Evolutionary conservation across 1,140 invertebrate species (phyloP).

Genomic region (Drosophila nikananu): DNA sequence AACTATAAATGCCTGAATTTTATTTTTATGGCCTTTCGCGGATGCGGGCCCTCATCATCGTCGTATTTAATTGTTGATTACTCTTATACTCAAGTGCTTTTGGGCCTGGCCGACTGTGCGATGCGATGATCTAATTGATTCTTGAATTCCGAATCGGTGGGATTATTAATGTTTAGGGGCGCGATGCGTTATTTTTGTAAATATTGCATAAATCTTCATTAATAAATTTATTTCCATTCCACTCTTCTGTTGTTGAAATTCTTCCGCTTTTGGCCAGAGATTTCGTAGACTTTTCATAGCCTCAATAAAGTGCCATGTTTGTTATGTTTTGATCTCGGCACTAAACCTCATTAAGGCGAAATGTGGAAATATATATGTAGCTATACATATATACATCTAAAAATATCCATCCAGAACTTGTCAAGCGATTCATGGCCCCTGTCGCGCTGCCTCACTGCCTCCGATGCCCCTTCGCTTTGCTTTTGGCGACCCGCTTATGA

Average conservation of each 20-base stretch:
- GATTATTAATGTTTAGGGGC: slow-evolving; percentile 39
- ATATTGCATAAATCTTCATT: slow-evolving; percentile 56
- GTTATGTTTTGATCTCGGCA: slow-evolving; percentile 65
- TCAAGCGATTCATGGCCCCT: slow-evolving; percentile 35
- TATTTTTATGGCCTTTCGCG: slow-evolving; percentile 46
- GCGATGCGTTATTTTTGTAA: slow-evolving; percentile 34
- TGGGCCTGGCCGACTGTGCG: slow-evolving; percentile 26
- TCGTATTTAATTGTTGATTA: slow-evolving; percentile 73
- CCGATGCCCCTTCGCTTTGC: not conserved
- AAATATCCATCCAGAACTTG: slow-evolving; percentile 51
- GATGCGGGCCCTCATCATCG: slow-evolving; percentile 51
- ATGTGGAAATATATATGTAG: slow-evolving; percentile 25
- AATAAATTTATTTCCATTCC: slow-evolving; percentile 28
- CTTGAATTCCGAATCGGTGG: slow-evolving; percentile 13
- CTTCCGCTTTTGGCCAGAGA: slow-evolving; percentile 16
- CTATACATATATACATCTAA: slow-evolving; percentile 34
- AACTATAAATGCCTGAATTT: slow-evolving; percentile 33
- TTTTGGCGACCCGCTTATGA: slow-evolving; percentile 54
- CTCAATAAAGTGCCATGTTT: slow-evolving; percentile 57
- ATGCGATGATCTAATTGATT: slow-evolving; percentile 49
- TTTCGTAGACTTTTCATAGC: slow-evolving; percentile 25
- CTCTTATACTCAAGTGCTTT: slow-evolving; percentile 47
- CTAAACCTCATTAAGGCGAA: slow-evolving; percentile 67
- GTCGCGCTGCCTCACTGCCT: not conserved
- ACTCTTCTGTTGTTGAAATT: slow-evolving; percentile 4